Evolutionary conservation across 2,113 vertebrate genomes (phyloP), one percentile per base, ranked within the genome.

Genomic region (Colossoma macropomum): DNA sequence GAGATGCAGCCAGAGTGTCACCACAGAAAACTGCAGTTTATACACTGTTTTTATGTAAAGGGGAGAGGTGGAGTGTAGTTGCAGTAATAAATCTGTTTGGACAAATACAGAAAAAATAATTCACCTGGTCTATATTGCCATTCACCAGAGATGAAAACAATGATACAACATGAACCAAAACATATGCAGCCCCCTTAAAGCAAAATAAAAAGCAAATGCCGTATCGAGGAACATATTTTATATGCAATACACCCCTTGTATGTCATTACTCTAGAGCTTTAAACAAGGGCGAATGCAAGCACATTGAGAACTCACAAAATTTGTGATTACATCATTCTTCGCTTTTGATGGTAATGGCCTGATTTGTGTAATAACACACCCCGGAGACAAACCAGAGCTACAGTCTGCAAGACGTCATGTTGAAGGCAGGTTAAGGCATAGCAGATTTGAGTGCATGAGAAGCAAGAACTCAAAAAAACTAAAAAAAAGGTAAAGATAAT

Each of bases 331-430:
- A 79, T 84, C 79, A 75, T 84, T 84, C 56, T 73, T 76, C 54
- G 60, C 52, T 50, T 71, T 34, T 79, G 82, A 79, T 79, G 75
- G 84, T 88, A 84, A 88, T 82, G 81, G 79, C 63, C 52, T 75
- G 45, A 81, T 86, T n/a, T 88, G 72, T 68, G 65, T 84, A 79
- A 85, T 70, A 77, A 78, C 77, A 50, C 68, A 73, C 65, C 34
- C 45, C 69, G 52, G 84, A 84, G 63, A 79, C 41, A 84, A 86
- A 86, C 63, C 82, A 88, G 30, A 50, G 84, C 68, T 73, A 59
- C 75, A 86, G 82, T 86, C 79, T 86, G 82, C 71, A 84, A 84
- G 76, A 74, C 62, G 68, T 86, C 80, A 82, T 77, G 38, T 56
- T 56, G 34, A 50, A 59, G 71, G 70, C 23, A 65, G 32, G 62